Conservation (phyloP, 2,797 vertebrate species). For the Pempheris klunzingeri region DNA sequence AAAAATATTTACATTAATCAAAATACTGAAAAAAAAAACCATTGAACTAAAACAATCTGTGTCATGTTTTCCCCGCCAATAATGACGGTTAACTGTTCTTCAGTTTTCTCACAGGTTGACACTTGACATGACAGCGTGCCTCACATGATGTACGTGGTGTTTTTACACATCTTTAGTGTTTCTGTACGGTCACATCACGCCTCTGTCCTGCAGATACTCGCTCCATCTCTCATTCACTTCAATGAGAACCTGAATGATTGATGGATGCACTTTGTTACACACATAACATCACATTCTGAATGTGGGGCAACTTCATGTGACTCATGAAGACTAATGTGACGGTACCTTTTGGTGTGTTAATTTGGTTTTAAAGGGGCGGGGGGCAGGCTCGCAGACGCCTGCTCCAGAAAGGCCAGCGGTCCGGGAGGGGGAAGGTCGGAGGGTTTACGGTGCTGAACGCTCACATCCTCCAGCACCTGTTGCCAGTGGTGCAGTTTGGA, state of each 20-base stretch:
- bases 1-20: slow-evolving; percentile 69
- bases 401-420: slow-evolving; percentile 93
- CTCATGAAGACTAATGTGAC: not conserved
- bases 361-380: slow-evolving; percentile 95
- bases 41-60: slow-evolving; percentile 17
- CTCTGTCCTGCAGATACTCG: not conserved
- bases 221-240: not conserved
- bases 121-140: not conserved
- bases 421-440: slow-evolving; percentile 92
- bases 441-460: slow-evolving; percentile 92
- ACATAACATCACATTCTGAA: slow-evolving; percentile 2
- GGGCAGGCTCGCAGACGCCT: slow-evolving; percentile 94
- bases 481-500: slow-evolving; percentile 96
- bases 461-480: slow-evolving; percentile 95
- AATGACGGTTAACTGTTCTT: not conserved
- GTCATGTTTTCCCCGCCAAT: not conserved
- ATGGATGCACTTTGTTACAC: not conserved
- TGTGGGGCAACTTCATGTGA: not conserved
- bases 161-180: not conserved
- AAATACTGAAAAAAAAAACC: slow-evolving; percentile 16
- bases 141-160: not conserved
- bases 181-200: not conserved
- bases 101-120: not conserved
- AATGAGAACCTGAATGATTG: not conserved
- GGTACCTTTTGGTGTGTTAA: slow-evolving; percentile 57